phyloP scores from a whole-genome alignment of 2,797 vertebrate species.

The Acanthurus tractus region DNA sequence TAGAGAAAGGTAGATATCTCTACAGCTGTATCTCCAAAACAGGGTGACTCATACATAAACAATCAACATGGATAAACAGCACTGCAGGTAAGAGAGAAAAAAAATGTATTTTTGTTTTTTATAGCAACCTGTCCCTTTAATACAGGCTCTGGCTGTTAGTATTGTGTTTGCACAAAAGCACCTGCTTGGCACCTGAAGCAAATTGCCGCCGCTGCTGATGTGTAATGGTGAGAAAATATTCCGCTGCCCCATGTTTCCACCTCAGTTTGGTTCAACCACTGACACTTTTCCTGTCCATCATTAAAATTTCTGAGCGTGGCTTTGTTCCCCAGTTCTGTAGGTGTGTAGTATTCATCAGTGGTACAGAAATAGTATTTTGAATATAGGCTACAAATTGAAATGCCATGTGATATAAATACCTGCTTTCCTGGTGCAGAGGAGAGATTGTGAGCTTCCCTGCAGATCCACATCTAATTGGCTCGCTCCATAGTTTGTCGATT shows the following conservation, averaged over 20 bases:
- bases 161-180: conserved; percentile 54
- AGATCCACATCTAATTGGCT: conserved; percentile 74
- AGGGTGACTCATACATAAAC: too few species aligned
- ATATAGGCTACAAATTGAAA: conserved; percentile 58
- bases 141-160: conserved; percentile 43
- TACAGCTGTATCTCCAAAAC: too few species aligned
- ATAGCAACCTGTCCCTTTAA: conserved; percentile 26
- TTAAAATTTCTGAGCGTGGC: conserved; percentile 43
- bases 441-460: conserved; percentile 54
- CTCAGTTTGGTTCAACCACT: conserved; percentile 36
- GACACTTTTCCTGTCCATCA: conserved; percentile 46
- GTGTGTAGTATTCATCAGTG: conserved; percentile 31
- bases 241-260: conserved; percentile 40
- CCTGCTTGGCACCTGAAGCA: conserved; percentile 47
- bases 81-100: too few species aligned
- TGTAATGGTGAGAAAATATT: conserved; percentile 54
- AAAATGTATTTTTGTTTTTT: too few species aligned
- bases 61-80: too few species aligned
- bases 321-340: conserved; percentile 27
- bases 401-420: conserved; percentile 54
- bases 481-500: conserved; percentile 56
- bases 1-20: too few species aligned
- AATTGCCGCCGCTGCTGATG: conserved; percentile 37
- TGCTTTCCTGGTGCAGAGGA: conserved; percentile 49
- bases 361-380: conserved; percentile 63